phyloP scores from a whole-genome alignment of 2,113 vertebrate species.

The Semicossyphus pulcher region DNA sequence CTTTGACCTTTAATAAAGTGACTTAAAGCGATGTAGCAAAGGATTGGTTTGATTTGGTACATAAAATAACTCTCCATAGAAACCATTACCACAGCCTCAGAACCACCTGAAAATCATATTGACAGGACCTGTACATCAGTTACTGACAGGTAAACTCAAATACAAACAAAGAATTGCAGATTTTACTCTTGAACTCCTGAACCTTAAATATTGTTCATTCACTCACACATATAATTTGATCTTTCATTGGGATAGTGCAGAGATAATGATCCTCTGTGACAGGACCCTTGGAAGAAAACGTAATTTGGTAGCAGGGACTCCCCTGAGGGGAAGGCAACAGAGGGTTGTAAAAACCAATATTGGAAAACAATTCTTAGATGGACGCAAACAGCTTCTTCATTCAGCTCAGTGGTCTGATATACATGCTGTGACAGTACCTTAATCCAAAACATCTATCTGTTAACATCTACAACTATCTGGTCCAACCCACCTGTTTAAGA shows the following conservation, averaged over 20 bases:
- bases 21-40: no score
- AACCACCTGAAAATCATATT: no score
- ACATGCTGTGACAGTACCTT: neutral
- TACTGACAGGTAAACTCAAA: no score
- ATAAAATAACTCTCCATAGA: no score
- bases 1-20: no score
- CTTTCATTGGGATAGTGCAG: neutral
- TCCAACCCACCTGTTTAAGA: no score
- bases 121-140: no score
- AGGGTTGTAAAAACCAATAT: slow-evolving; percentile 4
- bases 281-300: slow-evolving; percentile 8
- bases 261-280: neutral
- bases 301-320: slow-evolving; percentile 31
- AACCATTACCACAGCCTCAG: no score
- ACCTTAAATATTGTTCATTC: neutral
- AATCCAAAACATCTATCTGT: neutral
- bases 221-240: neutral
- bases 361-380: neutral
- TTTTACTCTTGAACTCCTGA: no score
- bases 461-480: no score
- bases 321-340: slow-evolving; percentile 18
- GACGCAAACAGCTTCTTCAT: neutral
- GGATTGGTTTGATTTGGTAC: no score
- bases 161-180: no score
- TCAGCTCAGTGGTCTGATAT: neutral